Evolutionary conservation across 2,113 vertebrate species (phyloP), one percentile per base, ranked within the genome.

Genomic region (Noturus placidus): DNA sequence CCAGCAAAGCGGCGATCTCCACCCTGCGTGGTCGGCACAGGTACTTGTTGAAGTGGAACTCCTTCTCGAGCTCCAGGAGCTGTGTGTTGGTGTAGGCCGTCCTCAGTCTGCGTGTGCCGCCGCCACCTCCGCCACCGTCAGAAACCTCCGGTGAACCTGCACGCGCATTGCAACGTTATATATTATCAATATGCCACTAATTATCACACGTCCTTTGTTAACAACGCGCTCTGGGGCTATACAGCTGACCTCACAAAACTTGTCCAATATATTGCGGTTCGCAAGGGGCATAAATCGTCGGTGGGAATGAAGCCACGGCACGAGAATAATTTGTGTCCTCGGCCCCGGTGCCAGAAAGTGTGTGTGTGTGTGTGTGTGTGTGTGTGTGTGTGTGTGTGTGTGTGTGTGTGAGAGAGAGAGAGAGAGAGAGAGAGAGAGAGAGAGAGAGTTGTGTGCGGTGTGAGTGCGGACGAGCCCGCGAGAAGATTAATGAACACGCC

Each of bases 11-110:
- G 1, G 98, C 97, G 61, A 99, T 99, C 90, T 99, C 98, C 93
- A 98, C 97, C 72, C 98, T 95, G 87, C 98, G 96, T 46, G 98
- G 98, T 95, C 97, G 95, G 94, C 98, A 98, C 84, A 99, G 96
- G 91, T 99, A 99, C 95, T 98, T 99, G 96, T 99, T 99, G 94
- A 99, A 99, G 91, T 99, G 98, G 89, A 99, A 99, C 96, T 99
- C 98, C 92, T 99, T 99, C 88, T 99, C 98, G 94, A 99, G 96
- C 93, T 99, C 98, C 94, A 99, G 92, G 65, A 99, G 97, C 95
- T 99, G 98, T 4, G 97, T 99, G 95, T 99, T 99, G 91, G 97
- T 99, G 93, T 99, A 99, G 90, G 98, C 97, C 9, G 98, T 99
- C 93, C 98, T 96, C 93, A 99, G 92, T 92, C 98, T 97, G 93